Conservation (phyloP, 1,140 invertebrate genomes). For the Solenopsis invicta region DNA sequence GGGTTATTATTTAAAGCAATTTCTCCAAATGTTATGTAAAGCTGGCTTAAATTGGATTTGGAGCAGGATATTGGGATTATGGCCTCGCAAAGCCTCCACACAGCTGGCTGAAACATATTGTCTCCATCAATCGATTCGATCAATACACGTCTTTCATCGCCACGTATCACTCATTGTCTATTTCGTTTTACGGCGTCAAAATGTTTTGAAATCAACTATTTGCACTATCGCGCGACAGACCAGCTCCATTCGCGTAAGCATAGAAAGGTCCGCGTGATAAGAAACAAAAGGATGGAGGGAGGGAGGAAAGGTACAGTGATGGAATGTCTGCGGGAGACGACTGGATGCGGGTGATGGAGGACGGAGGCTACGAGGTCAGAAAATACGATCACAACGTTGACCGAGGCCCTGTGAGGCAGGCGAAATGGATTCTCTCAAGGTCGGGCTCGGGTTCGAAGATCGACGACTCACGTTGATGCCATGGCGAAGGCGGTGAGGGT, state of each 20-base stretch:
- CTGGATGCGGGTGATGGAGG: not conserved
- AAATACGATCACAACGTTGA: constrained; percentile 74
- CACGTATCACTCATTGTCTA: constrained; percentile 56
- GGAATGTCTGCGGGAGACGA: constrained; percentile 7
- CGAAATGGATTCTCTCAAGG: constrained; percentile 80
- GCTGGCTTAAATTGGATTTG: constrained; percentile 69
- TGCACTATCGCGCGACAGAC: constrained; percentile 54
- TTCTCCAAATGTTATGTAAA: constrained; percentile 79
- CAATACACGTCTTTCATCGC: constrained; percentile 58
- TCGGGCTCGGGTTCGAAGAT: constrained; percentile 82
- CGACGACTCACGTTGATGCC: constrained; percentile 94
- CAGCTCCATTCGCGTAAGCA: constrained; percentile 53
- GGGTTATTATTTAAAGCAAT: constrained; percentile 21
- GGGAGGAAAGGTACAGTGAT: not conserved
- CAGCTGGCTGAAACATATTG: constrained; percentile 85
- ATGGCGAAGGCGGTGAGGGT: constrained; percentile 97
- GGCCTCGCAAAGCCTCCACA: constrained; percentile 86
- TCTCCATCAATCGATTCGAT: constrained; percentile 81
- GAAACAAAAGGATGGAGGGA: constrained; percentile 29
- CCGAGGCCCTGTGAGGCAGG: constrained; percentile 85
- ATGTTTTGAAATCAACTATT: constrained; percentile 53
- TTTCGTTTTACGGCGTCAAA: constrained; percentile 39
- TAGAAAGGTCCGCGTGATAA: constrained; percentile 27
- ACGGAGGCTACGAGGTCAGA: constrained; percentile 21
- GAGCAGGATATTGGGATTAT: constrained; percentile 79